Evolutionary conservation across 1,140 invertebrate species (phyloP), one percentile per base, ranked within the genome.

Genomic region (Hestina assimilis): DNA sequence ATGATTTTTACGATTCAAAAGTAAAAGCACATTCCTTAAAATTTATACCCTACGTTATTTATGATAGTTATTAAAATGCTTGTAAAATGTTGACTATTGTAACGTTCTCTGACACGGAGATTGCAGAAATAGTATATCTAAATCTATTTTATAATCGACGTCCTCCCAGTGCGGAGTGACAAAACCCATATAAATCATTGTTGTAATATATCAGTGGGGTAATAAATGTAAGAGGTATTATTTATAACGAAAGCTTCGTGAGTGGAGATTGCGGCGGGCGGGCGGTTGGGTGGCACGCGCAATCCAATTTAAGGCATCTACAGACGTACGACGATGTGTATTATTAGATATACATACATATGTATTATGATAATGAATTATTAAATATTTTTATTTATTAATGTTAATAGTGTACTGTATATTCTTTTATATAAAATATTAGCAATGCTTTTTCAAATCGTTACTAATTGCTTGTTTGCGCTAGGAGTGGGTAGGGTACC

Each of bases 151-250:
- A 46, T 31, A 55, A 56, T 62, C 33, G 45, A 45, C 24, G 17
- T 56, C 19, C 28, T 53, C 46, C 43, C 54, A 63, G 59, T 69
- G 71, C 42, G 50, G 53, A 61, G 59, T 69, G 72, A 79, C 75
- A 75, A 74, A 66, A 62, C 51, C 31, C 60, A 69, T 59, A 80
- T 82, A 79, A 84, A 80, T 82, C 75, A 82, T 80, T 65, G 52
- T 58, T 75, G 72, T 69, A 75, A 75, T 69, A 66, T 70, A 80
- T 76, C 66, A 70, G 68, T 72, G 65, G 53, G 65, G 60, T 72
- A 68, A 69, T 72, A 73, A 45, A 74, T 73, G 66, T 71, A 72
- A 69, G 63, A 63, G 58, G 48, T 63, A 61, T 65, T 45, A 58
- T 52, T 52, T 65, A 69, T 70, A 70, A 66, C 61, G 72, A 72